Evolutionary conservation across 2,888 invertebrate genomes (phyloP), one percentile per base, ranked within the genome.

Genomic region (Microctonus brassicae): DNA sequence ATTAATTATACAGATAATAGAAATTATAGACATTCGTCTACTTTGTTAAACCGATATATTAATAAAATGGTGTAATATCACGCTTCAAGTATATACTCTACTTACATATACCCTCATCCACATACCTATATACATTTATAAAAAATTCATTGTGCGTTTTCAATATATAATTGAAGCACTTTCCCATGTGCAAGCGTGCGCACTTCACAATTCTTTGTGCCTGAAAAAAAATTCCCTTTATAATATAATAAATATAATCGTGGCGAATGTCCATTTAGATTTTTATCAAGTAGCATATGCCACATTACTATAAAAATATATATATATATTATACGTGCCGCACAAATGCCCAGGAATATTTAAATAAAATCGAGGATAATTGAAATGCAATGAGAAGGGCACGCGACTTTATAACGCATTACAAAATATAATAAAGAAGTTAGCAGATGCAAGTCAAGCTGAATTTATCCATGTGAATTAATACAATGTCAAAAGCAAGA

Each of bases 361-460:
- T 70, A 33, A 70, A 70, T 63, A 64, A 70, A 70, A 70, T 70
- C 64, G 69, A 64, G 64, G 69, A 64, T 70, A 70, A 70, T 70
- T 70, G 64, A 58, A 70, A 64, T 64, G 57, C 9, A 55, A 13
- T 55, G 53, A 20, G 22, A 34, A 34, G 36, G 53, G 64, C 53
- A 53, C 63, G 63, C 63, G 63, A 63, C 47, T 63, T 63, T n/a
- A n/a, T n/a, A n/a, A n/a, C n/a, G n/a, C n/a, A n/a, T n/a, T n/a
- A n/a, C n/a, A n/a, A 24, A 63, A 63, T 34, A 63, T 20, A 17
- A 36, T 39, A 62, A 47, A 17, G 11, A 26, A 55, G 6, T 7
- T n/a, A 65, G 64, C 64, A 65, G 64, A 65, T 65, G 64, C 64
- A 36, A 20, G 20, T 53, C 20, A 47, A 47, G 47, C 47, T 65